Percentiles rank a stretch among this genome's conserved stretches.
Evolutionary conservation across 2,113 vertebrate species (phyloP).

Genomic region (Seriola quinqueradiata): DNA sequence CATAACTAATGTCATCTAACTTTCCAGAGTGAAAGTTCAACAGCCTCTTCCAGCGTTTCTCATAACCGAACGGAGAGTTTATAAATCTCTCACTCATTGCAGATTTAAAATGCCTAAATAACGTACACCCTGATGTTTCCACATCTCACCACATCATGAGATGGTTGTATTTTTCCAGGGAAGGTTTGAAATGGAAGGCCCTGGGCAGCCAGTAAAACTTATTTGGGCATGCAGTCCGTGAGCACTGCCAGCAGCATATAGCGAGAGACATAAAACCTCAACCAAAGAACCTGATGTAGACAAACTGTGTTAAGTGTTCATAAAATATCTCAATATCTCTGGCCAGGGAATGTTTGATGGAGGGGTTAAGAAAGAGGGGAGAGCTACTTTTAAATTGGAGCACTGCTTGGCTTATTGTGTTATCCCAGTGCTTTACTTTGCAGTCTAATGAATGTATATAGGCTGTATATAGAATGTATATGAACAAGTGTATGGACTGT

Average conservation of each 20-base stretch:
- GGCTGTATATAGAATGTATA: not conserved
- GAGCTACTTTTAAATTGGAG: constrained; percentile 7
- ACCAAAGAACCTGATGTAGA: constrained; percentile 63
- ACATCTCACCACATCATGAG: constrained; percentile 62
- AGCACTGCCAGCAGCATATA: constrained; percentile 60
- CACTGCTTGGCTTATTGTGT: constrained; percentile 26
- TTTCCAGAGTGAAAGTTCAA: constrained; percentile 51
- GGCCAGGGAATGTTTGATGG: constrained; percentile 47
- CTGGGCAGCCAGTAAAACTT: constrained; percentile 66
- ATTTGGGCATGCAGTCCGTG: constrained; percentile 43
- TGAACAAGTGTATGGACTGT: not conserved
- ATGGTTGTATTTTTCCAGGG: constrained; percentile 74
- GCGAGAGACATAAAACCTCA: constrained; percentile 51
- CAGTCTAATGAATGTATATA: constrained; percentile 13
- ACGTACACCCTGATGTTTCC: constrained; percentile 69
- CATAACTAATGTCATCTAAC: constrained; percentile 57
- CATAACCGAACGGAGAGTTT: constrained; percentile 46
- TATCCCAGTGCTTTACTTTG: constrained; percentile 25
- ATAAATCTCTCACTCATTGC: constrained; percentile 68
- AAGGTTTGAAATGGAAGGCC: constrained; percentile 47
- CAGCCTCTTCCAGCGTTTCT: constrained; percentile 50
- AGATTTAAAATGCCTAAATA: constrained; percentile 65
- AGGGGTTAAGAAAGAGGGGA: constrained; percentile 37
- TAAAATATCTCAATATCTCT: constrained; percentile 59
- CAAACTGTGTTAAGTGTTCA: constrained; percentile 75